Base-by-base conservation (phyloP, 1,140 invertebrate genomes). In the Propsilocerus akamusi region DNA sequence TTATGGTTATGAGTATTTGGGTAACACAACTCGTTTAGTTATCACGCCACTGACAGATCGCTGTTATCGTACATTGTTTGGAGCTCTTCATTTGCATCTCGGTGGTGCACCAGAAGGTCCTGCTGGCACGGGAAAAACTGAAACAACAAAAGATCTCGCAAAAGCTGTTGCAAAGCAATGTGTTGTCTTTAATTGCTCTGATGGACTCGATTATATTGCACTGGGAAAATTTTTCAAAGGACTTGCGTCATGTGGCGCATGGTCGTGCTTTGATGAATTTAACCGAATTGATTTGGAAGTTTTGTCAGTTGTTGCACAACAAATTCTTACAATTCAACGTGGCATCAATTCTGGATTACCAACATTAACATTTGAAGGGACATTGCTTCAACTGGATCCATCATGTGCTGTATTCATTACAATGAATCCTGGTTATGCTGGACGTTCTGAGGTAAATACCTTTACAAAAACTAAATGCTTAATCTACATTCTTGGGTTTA, bases 191-290 rank as follows among this genome's bases (percentile, higher is more conserved):
- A 97, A 97, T 71, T 97, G 93, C 61, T 96, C 91, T 0, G 83
- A 87, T 59, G 87, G 89, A 34, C 67, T 97, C 14, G 91, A 97
- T 67, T 95, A 93, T 58, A 80, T 93, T 53, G 87, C 89, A 3
- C 67, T 97, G 14, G 92, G 92, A 53, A 97, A 96, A 69, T 96
- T 97, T 69, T 94, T 97, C 58, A 97, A 96, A 82, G 93, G 93
- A 52, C 66, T 97, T 32, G 89, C 91, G 3, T 89, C 91, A 1
- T 92, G 88, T 59, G 94, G 94, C 7, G 91, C 93, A 1, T 97
- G 92, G 92, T 88, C 90, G 0, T 97, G 93, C 65, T 96, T 98
- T 61, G 93, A 97, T 60, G 93, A 97, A 67, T 97, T 97, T 63
- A 86, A 87, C 61, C 74, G 83, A 10, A 86, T 87, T 53, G 82